Percentiles rank a stretch among this genome's conserved stretches.
Conservation (phyloP, 2,888 invertebrate species). For the Urechis unicinctus region DNA sequence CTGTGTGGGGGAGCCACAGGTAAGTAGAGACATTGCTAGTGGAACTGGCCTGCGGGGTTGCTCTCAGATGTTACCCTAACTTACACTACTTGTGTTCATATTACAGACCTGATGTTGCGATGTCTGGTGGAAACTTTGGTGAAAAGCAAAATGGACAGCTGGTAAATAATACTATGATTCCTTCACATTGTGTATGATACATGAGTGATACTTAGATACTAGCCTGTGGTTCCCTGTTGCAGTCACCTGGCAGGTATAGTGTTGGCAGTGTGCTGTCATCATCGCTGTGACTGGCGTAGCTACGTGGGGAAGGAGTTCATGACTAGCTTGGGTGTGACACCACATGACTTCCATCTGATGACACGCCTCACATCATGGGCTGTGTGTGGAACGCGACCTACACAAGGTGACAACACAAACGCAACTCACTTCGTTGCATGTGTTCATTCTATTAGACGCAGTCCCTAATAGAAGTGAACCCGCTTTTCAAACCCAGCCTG, state of each 20-base stretch:
- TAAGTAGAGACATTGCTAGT: constrained; percentile 32
- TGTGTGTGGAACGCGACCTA: neutral
- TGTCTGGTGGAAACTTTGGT: constrained; percentile 28
- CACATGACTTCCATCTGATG: constrained; percentile 67
- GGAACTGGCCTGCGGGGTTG: no score
- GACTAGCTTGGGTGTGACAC: constrained; percentile 41
- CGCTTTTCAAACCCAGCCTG: no score
- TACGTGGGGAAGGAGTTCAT: constrained; percentile 67
- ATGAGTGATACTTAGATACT: no score
- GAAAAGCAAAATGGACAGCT: neutral
- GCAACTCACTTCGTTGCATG: no score
- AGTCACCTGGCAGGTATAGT: constrained; percentile 53
- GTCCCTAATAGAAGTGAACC: no score
- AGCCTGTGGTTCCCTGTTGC: no score
- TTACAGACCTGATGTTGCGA: constrained; percentile 31
- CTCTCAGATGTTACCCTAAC: no score
- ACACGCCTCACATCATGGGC: constrained; percentile 84
- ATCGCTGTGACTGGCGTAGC: constrained; percentile 67
- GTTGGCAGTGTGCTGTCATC: constrained; percentile 86
- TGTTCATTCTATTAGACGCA: no score
- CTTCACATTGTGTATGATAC: no score
- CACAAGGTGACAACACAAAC: no score
- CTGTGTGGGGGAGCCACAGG: constrained; percentile 84
- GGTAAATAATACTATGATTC: constrained; percentile 1
- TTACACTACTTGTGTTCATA: no score